Evolutionary conservation across 2,797 vertebrate genomes (phyloP), one percentile per base, ranked within the genome.

Genomic region (Typhlichthys subterraneus): DNA sequence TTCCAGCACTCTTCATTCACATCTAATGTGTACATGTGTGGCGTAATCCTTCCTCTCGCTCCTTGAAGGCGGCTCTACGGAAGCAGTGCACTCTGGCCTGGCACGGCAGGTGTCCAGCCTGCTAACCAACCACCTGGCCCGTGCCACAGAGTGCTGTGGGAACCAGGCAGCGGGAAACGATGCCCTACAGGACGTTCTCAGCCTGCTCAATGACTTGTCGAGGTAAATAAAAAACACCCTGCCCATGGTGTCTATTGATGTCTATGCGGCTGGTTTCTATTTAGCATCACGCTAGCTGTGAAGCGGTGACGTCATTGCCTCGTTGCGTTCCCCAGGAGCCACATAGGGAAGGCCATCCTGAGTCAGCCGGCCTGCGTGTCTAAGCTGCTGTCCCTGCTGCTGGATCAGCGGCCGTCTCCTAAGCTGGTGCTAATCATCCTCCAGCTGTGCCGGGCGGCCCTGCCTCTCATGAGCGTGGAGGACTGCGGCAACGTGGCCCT

Each of bases 341-440:
- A 99, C 85, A 99, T 99, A 70, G 98, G 98, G 7, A 99, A 99
- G 91, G 96, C 98, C 51, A 99, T 99, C 85, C 91, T 99, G 57
- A 99, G 98, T 85, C 98, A 99, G 81, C 98, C 98, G 17, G 98
- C 97, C 47, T 99, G 98, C 31, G 97, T 99, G 53, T 99, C 98
- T 63, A 99, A 99, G 76, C 96, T 99, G 3, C 93, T 99, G 52
- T 99, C 98, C 0, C 91, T 99, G 71, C 94, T 99, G 14, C 90
- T 99, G 76, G 98, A 99, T 85, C 98, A 99, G 68, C 94, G 98
- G 60, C 98, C 98, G 0, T 99, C 98, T 46, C 98, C 98, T 58
- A 99, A 99, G 85, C 82, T 99, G 78, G 98, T 99, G n/a, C 94
- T 99, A 38, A 99, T 99, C 78, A 99, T 99, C 73, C 94, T 99